Evolutionary conservation across 2,113 vertebrate species (phyloP).

Genomic region (Bubo scandiacus): DNA sequence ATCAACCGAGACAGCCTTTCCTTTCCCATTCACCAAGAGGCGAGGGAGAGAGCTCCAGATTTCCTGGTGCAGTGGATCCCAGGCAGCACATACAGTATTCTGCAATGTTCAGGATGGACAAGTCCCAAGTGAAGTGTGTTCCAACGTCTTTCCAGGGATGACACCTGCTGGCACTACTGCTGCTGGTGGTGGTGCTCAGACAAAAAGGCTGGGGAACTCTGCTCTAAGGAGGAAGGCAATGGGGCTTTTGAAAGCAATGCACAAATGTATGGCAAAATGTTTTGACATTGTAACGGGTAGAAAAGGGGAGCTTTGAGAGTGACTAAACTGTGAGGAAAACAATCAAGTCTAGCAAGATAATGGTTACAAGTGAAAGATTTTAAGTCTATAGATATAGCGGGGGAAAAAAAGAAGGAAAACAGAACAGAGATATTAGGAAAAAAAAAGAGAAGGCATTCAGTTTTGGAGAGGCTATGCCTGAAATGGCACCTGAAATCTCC

Average conservation of each 20-base stretch:
- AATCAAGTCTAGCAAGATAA: constrained; percentile 43
- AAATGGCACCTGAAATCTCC: not conserved
- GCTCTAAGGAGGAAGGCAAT: not conserved
- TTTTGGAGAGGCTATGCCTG: not conserved
- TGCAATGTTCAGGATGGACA: not conserved
- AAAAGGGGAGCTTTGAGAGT: constrained; percentile 24
- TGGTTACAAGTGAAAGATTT: constrained; percentile 9
- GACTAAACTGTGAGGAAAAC: constrained; percentile 3
- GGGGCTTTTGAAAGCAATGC: not conserved
- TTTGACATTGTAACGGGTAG: constrained; percentile 26
- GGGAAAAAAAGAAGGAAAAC: not conserved
- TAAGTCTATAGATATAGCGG: not conserved
- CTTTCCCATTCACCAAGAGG: not conserved
- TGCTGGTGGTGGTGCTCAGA: not conserved
- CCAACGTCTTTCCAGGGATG: not conserved
- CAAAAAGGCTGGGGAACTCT: not conserved
- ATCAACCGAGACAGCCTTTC: fast-evolving
- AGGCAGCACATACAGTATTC: not conserved
- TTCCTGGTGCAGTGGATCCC: not conserved
- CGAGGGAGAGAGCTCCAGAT: not conserved
- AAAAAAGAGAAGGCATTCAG: not conserved
- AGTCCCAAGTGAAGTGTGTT: not conserved
- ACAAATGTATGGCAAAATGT: not conserved
- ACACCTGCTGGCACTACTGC: not conserved
- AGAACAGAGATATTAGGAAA: not conserved